Conservation (phyloP, 2,797 vertebrate genomes). For the Coluber constrictor region DNA sequence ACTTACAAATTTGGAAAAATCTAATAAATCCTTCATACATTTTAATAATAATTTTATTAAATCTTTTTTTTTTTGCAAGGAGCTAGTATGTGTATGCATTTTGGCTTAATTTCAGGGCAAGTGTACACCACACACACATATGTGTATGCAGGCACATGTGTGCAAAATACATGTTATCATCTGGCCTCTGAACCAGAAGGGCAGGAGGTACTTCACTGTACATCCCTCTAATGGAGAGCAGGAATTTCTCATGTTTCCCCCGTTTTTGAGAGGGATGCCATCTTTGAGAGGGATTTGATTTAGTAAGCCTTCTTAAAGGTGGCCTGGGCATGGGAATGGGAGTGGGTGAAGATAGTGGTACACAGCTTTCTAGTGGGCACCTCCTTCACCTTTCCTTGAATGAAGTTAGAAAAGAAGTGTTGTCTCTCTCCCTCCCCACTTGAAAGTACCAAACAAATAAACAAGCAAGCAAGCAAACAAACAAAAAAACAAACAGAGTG, state of each 20-base stretch:
- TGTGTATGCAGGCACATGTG: neutral
- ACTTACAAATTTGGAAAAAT: neutral
- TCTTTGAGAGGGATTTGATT: neutral
- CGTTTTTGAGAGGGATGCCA: neutral
- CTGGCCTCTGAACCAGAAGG: neutral
- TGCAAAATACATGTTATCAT: neutral
- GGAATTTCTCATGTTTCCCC: neutral
- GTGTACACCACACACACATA: neutral
- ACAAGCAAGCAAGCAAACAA: constrained; percentile 45
- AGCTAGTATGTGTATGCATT: neutral
- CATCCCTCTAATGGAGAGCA: constrained; percentile 7
- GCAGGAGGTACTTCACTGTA: neutral
- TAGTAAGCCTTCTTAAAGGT: neutral
- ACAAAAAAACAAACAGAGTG: constrained; percentile 30
- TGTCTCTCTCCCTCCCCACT: constrained; percentile 63
- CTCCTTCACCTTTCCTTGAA: constrained; percentile 42
- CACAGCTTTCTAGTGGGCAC: neutral
- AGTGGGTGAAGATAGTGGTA: neutral
- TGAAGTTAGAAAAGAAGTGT: constrained; percentile 16
- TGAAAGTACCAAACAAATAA: constrained; percentile 59
- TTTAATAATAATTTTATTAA: neutral
- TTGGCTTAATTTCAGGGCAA: neutral
- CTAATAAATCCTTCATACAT: neutral
- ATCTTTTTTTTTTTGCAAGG: neutral
- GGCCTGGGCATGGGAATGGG: neutral